Conservation (phyloP, 2,888 invertebrate species). For the Leucophenga montana region DNA sequence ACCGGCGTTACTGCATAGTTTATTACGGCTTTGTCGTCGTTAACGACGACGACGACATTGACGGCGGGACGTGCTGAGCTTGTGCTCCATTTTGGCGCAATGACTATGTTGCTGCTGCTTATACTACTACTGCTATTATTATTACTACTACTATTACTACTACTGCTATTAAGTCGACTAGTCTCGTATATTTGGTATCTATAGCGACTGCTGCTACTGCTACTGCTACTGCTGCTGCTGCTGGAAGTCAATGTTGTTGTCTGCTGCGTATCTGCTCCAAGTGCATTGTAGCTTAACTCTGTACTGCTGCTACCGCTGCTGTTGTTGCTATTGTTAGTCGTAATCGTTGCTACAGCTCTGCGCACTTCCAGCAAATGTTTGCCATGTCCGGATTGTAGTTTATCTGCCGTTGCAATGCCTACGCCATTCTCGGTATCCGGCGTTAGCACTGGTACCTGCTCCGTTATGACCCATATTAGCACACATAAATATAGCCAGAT, state of each 20-base stretch:
- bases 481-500: slow-evolving; percentile 70
- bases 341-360: background rate
- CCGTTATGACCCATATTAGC: slow-evolving; percentile 72
- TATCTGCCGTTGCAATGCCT: slow-evolving; percentile 34
- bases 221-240: slow-evolving; percentile 27
- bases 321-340: slow-evolving; percentile 31
- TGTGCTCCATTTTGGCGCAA: background rate
- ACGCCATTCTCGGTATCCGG: slow-evolving; percentile 51
- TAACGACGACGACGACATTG: background rate
- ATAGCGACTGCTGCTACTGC: slow-evolving; percentile 38
- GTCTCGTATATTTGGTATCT: slow-evolving; percentile 58
- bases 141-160: slow-evolving; percentile 43
- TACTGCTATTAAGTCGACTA: slow-evolving; percentile 54
- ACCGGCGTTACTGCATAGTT: slow-evolving; percentile 40
- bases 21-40: slow-evolving; percentile 26
- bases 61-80: background rate
- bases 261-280: no score
- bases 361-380: slow-evolving; percentile 41
- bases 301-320: slow-evolving; percentile 31
- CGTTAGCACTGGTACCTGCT: slow-evolving; percentile 64
- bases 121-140: background rate
- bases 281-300: background rate
- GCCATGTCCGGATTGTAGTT: slow-evolving; percentile 25
- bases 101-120: background rate
- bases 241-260: no score